Evolutionary conservation across 2,113 vertebrate genomes (phyloP).

Genomic region (Microcebus jonahi): DNA sequence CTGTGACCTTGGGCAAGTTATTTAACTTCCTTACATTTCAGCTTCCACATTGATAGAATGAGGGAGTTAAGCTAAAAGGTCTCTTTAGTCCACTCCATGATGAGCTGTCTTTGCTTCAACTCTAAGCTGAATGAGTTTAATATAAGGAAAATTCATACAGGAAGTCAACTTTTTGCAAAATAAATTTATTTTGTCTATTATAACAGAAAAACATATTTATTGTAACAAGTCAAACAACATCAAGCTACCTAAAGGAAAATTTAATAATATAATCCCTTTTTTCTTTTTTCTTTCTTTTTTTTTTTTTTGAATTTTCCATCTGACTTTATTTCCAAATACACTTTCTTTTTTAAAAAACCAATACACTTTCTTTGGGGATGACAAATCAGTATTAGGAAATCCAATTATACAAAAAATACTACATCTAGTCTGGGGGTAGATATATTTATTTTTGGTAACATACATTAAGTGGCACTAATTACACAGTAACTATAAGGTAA

Average conservation of each 20-base stretch:
- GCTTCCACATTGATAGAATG: background rate
- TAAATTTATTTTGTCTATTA: background rate
- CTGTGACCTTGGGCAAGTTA: background rate
- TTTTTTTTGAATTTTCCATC: constrained; percentile 86
- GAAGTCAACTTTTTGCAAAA: background rate
- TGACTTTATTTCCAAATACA: constrained; percentile 90
- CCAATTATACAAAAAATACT: constrained; percentile 93
- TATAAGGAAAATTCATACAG: background rate
- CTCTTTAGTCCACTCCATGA: background rate
- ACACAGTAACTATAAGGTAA: constrained; percentile 91
- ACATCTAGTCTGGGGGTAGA: constrained; percentile 89
- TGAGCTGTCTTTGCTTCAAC: background rate
- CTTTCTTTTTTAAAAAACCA: constrained; percentile 85
- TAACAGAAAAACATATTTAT: background rate
- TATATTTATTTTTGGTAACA: constrained; percentile 92
- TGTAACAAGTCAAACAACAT: background rate
- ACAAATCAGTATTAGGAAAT: constrained; percentile 92
- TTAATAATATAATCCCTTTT: background rate
- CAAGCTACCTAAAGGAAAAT: background rate
- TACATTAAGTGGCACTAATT: constrained; percentile 92
- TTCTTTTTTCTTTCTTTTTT: no score
- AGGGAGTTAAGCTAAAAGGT: background rate
- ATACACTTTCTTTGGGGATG: constrained; percentile 87
- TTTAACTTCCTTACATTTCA: background rate
- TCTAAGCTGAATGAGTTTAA: background rate